Base-by-base conservation (phyloP, 1,140 invertebrate species). In the Trichonephila clavipes region DNA sequence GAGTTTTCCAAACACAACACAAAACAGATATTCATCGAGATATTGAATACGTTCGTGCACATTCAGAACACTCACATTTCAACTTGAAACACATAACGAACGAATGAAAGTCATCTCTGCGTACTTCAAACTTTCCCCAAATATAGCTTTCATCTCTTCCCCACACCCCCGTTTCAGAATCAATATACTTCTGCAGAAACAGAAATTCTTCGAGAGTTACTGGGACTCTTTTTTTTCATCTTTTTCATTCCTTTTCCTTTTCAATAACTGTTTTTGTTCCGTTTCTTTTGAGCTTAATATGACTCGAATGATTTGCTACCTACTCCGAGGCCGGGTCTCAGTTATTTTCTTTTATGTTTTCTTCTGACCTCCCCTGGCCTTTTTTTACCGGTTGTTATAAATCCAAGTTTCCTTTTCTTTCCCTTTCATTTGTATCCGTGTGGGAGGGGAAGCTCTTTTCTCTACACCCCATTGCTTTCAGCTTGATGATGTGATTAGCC, bases 221-320 rank as follows among this genome's bases (percentile, higher is more conserved):
- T 64, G 21, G 51, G 10, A 51, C 5, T 51, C 66, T 69, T 69
- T 24, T 77, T 64, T 21, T 19, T 21, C 18, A 1, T 64, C 62
- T 51, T 51, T 69, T 69, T 69, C 66, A 69, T 77, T 59, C 66
- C 66, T 77, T 62, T 89, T 51, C 88, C 66, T 89, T 89, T 69
- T 72, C 88, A 89, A 89, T 89, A 89, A 89, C 88, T 77, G 88
- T 89, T 89, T 89, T 89, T 89, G 88, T 89, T 89, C 88, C 88
- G 88, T 58, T 89, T 21, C 88, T 89, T 89, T 89, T 88, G 86
- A 62, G 86, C 86, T 88, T 89, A 89, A 89, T 89, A 44, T 89
- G 72, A 89, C 88, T 44, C 66, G 64, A 77, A 89, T 72, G 88
- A 89, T 89, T 89, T 89, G 88, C 66, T 89, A 59, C 86, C 40